Evolutionary conservation across 2,888 invertebrate genomes (phyloP).

Genomic region (Apotomis turbidana): DNA sequence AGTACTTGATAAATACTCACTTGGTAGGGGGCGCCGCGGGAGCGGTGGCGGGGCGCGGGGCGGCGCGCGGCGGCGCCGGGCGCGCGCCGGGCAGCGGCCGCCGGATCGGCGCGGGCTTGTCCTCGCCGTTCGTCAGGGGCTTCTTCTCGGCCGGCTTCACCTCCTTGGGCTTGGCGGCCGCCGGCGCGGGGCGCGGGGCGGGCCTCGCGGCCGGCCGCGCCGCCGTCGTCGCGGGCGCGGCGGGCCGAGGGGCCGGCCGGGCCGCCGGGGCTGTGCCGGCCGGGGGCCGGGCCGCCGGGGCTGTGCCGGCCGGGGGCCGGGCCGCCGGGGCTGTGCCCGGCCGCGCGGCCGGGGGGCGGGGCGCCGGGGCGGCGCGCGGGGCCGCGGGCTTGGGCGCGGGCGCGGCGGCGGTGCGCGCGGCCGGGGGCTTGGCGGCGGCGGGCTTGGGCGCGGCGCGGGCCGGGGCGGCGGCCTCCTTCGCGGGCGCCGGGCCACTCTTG

Average conservation of each 20-base stretch:
- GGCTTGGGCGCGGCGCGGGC: conserved; percentile 42
- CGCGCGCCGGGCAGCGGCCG: conserved; percentile 44
- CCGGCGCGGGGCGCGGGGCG: conserved; percentile 48
- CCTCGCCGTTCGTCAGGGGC: conserved; percentile 83
- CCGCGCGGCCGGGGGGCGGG: conserved; percentile 43
- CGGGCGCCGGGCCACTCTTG: conserved; percentile 50
- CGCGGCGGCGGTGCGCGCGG: conserved; percentile 46
- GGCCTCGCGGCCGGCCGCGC: conserved; percentile 43
- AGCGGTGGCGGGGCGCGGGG: conserved; percentile 48
- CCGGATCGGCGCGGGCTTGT: conserved; percentile 57
- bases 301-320: conserved; percentile 50
- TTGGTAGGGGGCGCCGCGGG: conserved; percentile 52
- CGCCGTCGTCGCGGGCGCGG: not conserved
- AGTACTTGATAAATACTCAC: conserved; percentile 41
- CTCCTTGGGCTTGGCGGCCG: conserved; percentile 54
- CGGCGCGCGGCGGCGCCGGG: conserved; percentile 52
- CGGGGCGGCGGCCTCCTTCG: conserved; percentile 47
- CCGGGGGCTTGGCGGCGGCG: conserved; percentile 49
- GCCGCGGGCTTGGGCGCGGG: conserved; percentile 48
- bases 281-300: conserved; percentile 46
- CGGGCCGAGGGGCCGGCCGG: conserved; percentile 31
- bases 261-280: conserved; percentile 43
- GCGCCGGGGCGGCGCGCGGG: conserved; percentile 40
- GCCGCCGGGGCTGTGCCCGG: conserved; percentile 40
- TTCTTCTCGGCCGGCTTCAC: conserved; percentile 74